Base-by-base conservation (phyloP, 1,140 invertebrate species). In the Drosophila arizonae region DNA sequence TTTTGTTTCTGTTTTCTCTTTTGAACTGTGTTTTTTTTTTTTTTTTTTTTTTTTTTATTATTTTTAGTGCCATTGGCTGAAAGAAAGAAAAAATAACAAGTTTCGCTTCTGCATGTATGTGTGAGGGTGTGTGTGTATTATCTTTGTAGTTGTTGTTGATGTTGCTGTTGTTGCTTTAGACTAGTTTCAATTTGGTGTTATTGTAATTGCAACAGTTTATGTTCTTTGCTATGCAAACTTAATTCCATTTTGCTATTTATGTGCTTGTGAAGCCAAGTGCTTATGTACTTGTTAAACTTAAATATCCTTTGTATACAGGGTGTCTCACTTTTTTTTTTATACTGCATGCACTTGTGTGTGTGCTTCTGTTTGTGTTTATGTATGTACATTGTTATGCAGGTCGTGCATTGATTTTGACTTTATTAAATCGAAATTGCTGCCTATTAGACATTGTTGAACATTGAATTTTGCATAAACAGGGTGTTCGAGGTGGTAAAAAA, bases 191-290 rank as follows among this genome's bases (percentile, higher is more conserved):
- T 86, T 81, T 77, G 60, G 71, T 72, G 58, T 90, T 89, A 79
- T 89, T 90, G 88, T 90, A 86, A 89, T 89, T 89, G 80, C 77
- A 78, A 72, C 76, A 89, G 79, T 87, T 90, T 88, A 88, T 88
- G 79, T 87, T 81, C 74, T 78, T 81, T 90, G 88, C 77, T 90
- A 88, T 88, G 78, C 88, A 84, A 90, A 90, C 89, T 89, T 90
- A 90, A 90, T 90, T 90, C 89, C 85, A 90, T 90, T 90, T 84
- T 62, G 75, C 81, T 90, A 85, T 90, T 90, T 90, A 90, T 90
- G 79, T 90, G 90, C 76, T 81, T 81, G 36, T 39, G 57, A 79
- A 72, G 52, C 56, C 69, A 55, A 67, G 75, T 69, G 62, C 88
- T 90, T 90, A 90, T 90, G 76, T 90, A 76, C 80, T 90, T 79